Evolutionary conservation across 2,888 invertebrate genomes (phyloP), one percentile per base, ranked within the genome.

Genomic region (Homarus gammarus): DNA sequence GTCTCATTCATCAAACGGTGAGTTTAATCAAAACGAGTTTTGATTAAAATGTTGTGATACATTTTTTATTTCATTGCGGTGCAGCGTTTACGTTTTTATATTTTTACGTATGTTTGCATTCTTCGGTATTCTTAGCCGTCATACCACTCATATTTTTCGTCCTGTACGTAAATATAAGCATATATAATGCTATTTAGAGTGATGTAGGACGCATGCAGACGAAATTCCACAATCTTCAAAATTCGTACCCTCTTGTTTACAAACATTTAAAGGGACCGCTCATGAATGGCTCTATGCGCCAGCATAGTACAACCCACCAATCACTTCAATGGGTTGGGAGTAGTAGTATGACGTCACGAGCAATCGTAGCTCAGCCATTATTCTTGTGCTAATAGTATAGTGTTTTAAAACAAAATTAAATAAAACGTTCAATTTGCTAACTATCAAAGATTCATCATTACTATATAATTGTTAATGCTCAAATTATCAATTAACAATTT

Each of bases 301-400:
- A 15, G 36, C 73, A 44, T 87, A 86, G 86, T 86, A 86, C 31
- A 68, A 61, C 49, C 73, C 36, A 81, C 89, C 89, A 89, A 89
- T 89, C 84, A 89, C 27, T 33, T 89, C 79, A 89, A 89, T 89
- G 89, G 89, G 64, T 40, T 89, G 61, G 12, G 38, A 51, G 88
- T 89, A 83, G 88, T 89, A 89, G 75, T 49, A 78, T 89, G 88
- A 89, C 84, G 84, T 89, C 88, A 89, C 64, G n/a, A 44, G 72
- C 81, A 56, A 36, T 70, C 81, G 87, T 87, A 87, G 82, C 64
- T 31, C 27, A 49, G 56, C 82, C 38, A 77, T n/a, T 64, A 51
- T 61, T 83, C 84, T 36, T 56, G 68, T 22, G 78, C 61, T 56
- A 15, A 18, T 12, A 44, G 40, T 64, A 72, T 33, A 81, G 64